These are phyloP conservation scores for Lophotriccus pileatus DNA, from an alignment of 2,797 vertebrate species.

Conservation along the genomic window DNA sequence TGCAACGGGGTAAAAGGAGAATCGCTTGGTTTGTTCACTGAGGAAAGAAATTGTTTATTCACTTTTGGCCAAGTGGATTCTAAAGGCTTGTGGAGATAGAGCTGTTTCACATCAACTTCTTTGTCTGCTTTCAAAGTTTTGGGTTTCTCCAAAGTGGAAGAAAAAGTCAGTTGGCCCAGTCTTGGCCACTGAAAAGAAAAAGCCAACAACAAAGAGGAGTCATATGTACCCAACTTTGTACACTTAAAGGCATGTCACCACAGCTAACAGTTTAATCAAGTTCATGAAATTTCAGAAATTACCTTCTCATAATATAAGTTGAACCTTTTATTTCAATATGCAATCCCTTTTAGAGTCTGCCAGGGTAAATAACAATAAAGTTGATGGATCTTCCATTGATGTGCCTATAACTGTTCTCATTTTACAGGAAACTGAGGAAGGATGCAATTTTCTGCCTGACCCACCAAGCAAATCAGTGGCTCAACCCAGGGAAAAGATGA, in stretches of 20 bases:
- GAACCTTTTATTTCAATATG: not conserved
- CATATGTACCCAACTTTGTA: not conserved
- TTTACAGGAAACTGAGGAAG: not conserved
- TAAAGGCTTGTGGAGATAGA: slow-evolving; percentile 85
- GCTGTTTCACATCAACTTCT: slow-evolving; percentile 73
- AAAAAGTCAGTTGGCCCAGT: slow-evolving; percentile 82
- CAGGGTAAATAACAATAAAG: not conserved
- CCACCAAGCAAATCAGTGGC: not conserved
- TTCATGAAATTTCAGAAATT: not conserved
- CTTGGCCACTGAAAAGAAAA: slow-evolving; percentile 81
- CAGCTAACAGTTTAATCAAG: not conserved
- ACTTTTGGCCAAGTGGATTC: slow-evolving; percentile 79
- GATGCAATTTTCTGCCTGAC: not conserved
- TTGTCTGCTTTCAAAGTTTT: slow-evolving; percentile 71
- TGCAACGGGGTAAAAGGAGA: slow-evolving; percentile 80
- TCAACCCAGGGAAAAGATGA: not conserved
- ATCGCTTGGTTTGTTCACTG: not conserved
- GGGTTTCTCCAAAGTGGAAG: slow-evolving; percentile 75
- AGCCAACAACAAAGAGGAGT: not conserved
- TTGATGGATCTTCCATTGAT: not conserved
- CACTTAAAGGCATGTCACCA: not conserved
- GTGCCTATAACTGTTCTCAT: not conserved
- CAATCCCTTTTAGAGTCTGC: not conserved
- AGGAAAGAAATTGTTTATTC: slow-evolving; percentile 72
- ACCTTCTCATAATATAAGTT: not conserved